Base-by-base conservation (phyloP, 2,797 vertebrate species). In the Siniperca undulata region DNA sequence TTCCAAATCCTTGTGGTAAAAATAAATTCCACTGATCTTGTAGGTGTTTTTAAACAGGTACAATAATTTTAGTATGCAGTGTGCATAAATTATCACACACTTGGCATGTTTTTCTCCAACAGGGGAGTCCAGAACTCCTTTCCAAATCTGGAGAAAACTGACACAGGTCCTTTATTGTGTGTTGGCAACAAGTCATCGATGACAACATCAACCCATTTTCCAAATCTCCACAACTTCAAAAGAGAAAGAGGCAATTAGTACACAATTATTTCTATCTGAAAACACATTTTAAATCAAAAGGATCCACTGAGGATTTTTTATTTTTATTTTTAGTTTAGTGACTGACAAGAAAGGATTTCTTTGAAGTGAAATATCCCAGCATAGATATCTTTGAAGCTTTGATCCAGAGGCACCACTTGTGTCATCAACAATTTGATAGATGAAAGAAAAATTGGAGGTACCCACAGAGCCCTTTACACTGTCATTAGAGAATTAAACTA, bases 151-250 rank as follows among this genome's bases (percentile, higher is more conserved):
- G 95, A 92, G n/a, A 76, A 88, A 68, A 97, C 95, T 70, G 93
- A 97, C 74, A 97, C 67, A 0, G 93, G 70, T 1, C 4, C 0
- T 0, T 82, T 77, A 61, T 91, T 12, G 5, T 86, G 14, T 0
- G 52, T 89, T 27, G 95, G 95, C 81, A 96, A 88, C 44, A 70
- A 64, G 87, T 96, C 95, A 12, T 96, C 95, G 65, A 96, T 94
- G 78, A 96, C 94, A 64, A 96, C 95, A 64, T 96, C 95, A 58
- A 95, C 82, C 95, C 95, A 96, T 88, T 92, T 91, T 19, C 94
- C 95, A 52, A 91, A 96, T 70, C 92, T 78, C 95, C 95, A 96
- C 85, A 96, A 96, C 95, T 27, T 27, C 27, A 27, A 27, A 27
- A 2, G 27, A 27, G 27, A 27, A 27, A 27, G 27, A 27, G 2